phyloP scores from a whole-genome alignment of 1,140 invertebrate species.

The Drosophila ogumai region DNA sequence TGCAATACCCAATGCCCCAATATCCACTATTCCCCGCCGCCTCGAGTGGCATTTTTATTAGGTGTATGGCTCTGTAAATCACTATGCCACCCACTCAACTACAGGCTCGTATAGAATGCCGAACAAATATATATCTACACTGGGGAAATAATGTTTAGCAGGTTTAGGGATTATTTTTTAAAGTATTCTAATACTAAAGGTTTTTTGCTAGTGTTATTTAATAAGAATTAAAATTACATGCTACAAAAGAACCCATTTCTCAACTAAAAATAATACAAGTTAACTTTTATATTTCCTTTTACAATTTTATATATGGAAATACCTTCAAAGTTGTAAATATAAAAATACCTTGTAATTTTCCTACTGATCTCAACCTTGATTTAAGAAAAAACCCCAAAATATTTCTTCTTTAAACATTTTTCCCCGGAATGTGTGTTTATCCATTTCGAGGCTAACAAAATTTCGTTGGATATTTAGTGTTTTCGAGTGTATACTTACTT shows the following conservation, averaged over 20 bases:
- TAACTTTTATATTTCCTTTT: neutral
- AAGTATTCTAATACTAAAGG: too few species aligned
- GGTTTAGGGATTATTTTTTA: too few species aligned
- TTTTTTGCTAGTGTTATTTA: neutral
- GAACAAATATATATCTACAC: conserved; percentile 26
- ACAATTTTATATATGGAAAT: neutral
- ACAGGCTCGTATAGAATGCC: conserved; percentile 3
- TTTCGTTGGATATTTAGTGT: neutral
- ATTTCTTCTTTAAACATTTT: neutral
- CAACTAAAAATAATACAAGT: neutral
- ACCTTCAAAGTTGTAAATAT: too few species aligned
- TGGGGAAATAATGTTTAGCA: neutral
- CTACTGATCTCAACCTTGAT: neutral
- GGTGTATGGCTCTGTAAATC: conserved; percentile 64
- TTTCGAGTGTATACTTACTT: conserved; percentile 23
- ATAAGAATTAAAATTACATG: neutral
- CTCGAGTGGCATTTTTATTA: conserved; percentile 53
- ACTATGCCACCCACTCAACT: conserved; percentile 50
- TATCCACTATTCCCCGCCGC: conserved; percentile 17
- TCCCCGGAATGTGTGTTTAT: neutral
- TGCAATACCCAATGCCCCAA: conserved; percentile 36
- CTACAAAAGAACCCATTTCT: neutral
- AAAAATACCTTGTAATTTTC: neutral
- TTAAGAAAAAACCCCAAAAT: neutral
- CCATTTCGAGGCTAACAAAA: neutral